Evolutionary conservation across 2,888 invertebrate species (phyloP).

Genomic region (Arenicola marina): DNA sequence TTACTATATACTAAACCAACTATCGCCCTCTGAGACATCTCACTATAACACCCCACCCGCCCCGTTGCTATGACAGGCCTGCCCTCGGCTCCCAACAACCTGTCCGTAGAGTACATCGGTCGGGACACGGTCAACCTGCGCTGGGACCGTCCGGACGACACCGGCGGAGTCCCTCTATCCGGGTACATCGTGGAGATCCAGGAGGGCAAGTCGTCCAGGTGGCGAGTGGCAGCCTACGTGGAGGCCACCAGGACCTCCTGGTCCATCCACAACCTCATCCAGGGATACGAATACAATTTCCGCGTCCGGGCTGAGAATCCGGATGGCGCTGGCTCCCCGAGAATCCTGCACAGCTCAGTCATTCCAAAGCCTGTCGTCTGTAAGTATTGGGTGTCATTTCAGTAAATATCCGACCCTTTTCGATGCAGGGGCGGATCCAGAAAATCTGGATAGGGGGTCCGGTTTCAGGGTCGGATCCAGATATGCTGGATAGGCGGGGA

Average conservation of each 20-base stretch:
- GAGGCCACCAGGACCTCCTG: constrained; percentile 40
- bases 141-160: constrained; percentile 87
- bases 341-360: constrained; percentile 21
- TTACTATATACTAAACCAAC: too few relatives aligned
- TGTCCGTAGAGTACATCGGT: constrained; percentile 45
- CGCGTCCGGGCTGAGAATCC: constrained; percentile 84
- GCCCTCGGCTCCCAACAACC: constrained; percentile 40
- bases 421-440: too few relatives aligned
- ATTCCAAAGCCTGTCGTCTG: constrained; percentile 24
- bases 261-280: constrained; percentile 41
- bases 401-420: too few relatives aligned
- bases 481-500: too few relatives aligned
- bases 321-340: constrained; percentile 68
- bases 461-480: too few relatives aligned
- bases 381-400: too few relatives aligned
- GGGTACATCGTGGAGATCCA: constrained; percentile 74
- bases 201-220: constrained; percentile 31
- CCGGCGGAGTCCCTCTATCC: constrained; percentile 86
- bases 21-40: too few relatives aligned
- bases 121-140: constrained; percentile 68
- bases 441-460: too few relatives aligned
- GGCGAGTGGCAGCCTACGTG: constrained; percentile 42
- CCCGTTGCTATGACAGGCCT: too few relatives aligned
- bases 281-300: constrained; percentile 71
- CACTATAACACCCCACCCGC: too few relatives aligned